phyloP scores from a whole-genome alignment of 2,888 invertebrate species.

The Thymelicus lineola region DNA sequence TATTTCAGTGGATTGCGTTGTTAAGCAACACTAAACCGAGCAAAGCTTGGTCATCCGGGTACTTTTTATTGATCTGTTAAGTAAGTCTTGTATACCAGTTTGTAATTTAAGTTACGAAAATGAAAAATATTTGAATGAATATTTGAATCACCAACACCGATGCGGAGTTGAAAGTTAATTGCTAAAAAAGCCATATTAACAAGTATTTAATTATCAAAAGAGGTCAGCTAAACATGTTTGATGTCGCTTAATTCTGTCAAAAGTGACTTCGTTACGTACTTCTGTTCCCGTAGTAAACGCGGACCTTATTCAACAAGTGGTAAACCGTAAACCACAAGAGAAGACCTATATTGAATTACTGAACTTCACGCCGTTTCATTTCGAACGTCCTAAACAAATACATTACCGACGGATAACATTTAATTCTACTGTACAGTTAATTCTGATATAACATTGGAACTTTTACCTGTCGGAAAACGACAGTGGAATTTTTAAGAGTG shows the following conservation, averaged over 20 bases:
- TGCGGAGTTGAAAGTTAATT: not conserved
- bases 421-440: not conserved
- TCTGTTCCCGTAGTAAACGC: conserved; percentile 10
- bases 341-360: conserved; percentile 39
- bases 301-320: conserved; percentile 48
- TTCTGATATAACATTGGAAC: too few species aligned
- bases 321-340: conserved; percentile 39
- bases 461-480: too few species aligned
- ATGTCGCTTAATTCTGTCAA: conserved; percentile 46
- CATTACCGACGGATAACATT: conserved; percentile 26
- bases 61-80: too few species aligned
- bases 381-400: conserved; percentile 45
- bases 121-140: too few species aligned
- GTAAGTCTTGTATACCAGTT: too few species aligned
- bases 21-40: too few species aligned
- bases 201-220: conserved; percentile 22
- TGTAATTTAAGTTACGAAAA: too few species aligned
- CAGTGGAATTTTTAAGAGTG: too few species aligned
- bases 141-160: too few species aligned
- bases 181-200: not conserved
- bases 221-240: conserved; percentile 28
- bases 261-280: conserved; percentile 19
- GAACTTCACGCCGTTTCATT: conserved; percentile 38
- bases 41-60: too few species aligned
- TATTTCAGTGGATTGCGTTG: too few species aligned